These are phyloP conservation scores for Orius insidiosus DNA, from an alignment of 1,140 invertebrate species.

Conservation along the genomic window DNA sequence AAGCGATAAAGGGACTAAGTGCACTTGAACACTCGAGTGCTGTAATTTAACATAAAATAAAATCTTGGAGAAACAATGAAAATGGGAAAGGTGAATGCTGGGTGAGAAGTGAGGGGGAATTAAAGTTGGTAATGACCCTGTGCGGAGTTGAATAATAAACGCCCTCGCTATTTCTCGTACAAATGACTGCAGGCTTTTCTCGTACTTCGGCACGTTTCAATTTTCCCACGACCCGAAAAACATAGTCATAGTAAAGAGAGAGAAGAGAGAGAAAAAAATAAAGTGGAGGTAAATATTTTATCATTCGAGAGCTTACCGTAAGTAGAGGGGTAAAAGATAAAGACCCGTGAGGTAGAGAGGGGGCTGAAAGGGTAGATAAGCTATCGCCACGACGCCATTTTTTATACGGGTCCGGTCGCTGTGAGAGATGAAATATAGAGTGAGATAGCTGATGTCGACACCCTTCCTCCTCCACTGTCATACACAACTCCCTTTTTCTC, in stretches of 20 bases:
- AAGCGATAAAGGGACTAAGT: no score
- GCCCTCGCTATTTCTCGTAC: background rate
- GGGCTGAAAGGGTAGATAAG: background rate
- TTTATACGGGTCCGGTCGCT: background rate
- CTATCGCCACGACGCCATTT: constrained; percentile 3
- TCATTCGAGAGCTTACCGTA: constrained; percentile 9
- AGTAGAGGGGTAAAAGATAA: constrained; percentile 2
- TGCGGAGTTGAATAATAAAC: constrained; percentile 9
- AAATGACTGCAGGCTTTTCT: background rate
- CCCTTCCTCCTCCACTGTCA: no score
- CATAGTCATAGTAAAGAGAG: background rate
- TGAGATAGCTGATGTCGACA: no score
- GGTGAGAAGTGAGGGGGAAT: constrained; percentile 2
- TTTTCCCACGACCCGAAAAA: constrained; percentile 8
- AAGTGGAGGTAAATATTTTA: constrained; percentile 11
- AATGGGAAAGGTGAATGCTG: background rate
- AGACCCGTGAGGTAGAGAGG: background rate
- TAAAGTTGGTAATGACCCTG: background rate
- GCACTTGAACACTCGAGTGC: no score
- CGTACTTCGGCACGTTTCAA: background rate
- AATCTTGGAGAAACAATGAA: no score
- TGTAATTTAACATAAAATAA: no score
- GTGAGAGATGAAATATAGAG: no score
- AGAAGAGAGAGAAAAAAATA: background rate
- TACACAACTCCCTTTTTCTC: no score